phyloP scores from a whole-genome alignment of 2,888 invertebrate species.

The Volucella inanis region DNA sequence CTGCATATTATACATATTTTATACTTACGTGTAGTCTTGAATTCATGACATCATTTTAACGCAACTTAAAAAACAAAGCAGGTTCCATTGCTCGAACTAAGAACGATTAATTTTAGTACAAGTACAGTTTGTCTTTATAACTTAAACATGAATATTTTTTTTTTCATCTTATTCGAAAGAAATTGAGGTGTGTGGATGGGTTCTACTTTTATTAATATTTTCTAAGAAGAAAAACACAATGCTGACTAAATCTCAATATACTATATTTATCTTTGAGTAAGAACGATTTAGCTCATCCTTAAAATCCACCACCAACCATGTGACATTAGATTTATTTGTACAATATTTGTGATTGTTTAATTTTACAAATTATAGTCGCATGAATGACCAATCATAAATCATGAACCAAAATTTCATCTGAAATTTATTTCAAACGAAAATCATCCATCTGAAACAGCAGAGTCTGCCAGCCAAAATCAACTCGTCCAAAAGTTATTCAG shows the following conservation, averaged over 20 bases:
- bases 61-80: slow-evolving; percentile 26
- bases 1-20: slow-evolving; percentile 1
- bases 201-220: no score
- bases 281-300: no score
- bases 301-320: no score
- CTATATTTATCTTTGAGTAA: no score
- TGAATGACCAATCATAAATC: slow-evolving; percentile 62
- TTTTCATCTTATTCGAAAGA: no score
- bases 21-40: slow-evolving; percentile 16
- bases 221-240: neutral
- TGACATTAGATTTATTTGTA: neutral
- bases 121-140: no score
- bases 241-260: slow-evolving; percentile 14
- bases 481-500: slow-evolving; percentile 60
- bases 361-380: slow-evolving; percentile 43
- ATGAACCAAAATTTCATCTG: slow-evolving; percentile 32
- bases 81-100: slow-evolving; percentile 48
- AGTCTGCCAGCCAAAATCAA: slow-evolving; percentile 22
- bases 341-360: slow-evolving; percentile 1
- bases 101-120: slow-evolving; percentile 43
- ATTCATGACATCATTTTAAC: slow-evolving; percentile 53
- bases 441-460: neutral
- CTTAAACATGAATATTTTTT: no score
- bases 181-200: no score
- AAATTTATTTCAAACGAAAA: slow-evolving; percentile 42